Evolutionary conservation across 2,888 invertebrate species (phyloP).

Genomic region (Lycophotia porphyrea): DNA sequence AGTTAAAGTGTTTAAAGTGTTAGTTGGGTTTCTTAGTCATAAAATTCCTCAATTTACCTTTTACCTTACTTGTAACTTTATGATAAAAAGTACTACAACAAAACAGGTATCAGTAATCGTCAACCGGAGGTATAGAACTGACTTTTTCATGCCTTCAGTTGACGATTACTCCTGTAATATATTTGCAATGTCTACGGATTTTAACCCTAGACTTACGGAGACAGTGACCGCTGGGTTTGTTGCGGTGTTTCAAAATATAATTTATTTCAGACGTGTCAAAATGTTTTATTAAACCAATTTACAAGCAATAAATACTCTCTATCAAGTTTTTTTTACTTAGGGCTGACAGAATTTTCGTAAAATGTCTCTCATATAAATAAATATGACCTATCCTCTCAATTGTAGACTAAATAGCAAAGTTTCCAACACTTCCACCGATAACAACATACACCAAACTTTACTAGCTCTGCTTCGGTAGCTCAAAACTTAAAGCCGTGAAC

Average conservation of each 20-base stretch:
- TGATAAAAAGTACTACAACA: not conserved
- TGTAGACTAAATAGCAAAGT: constrained; percentile 15
- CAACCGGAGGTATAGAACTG: not conserved
- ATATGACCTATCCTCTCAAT: not conserved
- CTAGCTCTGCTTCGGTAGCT: constrained; percentile 21
- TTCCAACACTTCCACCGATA: constrained; percentile 22
- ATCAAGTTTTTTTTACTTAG: not conserved
- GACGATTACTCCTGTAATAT: not conserved
- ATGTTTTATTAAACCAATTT: not conserved
- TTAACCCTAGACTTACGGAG: no score
- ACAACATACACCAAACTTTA: constrained; percentile 15
- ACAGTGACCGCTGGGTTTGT: not conserved
- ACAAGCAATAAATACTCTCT: not conserved
- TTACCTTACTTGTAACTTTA: not conserved
- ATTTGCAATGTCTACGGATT: no score
- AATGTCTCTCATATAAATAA: not conserved
- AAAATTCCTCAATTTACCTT: not conserved
- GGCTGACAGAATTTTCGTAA: not conserved
- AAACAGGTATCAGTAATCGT: not conserved
- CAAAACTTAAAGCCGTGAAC: constrained; percentile 47
- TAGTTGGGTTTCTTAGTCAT: not conserved
- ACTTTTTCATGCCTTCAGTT: no score
- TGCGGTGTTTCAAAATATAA: not conserved
- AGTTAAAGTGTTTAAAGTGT: constrained; percentile 9
- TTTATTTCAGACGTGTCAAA: not conserved